A percentile compares a stretch with the other conserved stretches of the same genome.
Evolutionary conservation across 2,888 invertebrate species (phyloP).

Genomic region (Hypolimnas misippus): DNA sequence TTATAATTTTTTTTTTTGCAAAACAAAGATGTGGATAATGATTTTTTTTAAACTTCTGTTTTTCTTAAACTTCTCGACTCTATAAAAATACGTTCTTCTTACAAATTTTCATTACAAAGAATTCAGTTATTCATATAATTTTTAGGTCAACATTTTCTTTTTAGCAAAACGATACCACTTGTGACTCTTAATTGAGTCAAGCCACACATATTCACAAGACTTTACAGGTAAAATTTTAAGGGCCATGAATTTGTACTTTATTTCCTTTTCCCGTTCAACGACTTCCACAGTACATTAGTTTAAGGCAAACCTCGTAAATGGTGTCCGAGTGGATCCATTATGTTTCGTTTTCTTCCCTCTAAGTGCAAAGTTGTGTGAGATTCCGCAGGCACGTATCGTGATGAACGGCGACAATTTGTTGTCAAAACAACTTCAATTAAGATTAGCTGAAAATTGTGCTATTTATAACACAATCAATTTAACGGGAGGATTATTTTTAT

Average conservation of each 20-base stretch:
- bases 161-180: too few relatives aligned
- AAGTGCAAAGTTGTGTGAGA: conserved; percentile 45
- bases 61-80: too few relatives aligned
- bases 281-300: conserved; percentile 44
- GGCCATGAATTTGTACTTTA: conserved; percentile 20
- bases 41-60: too few relatives aligned
- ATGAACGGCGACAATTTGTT: conserved; percentile 35
- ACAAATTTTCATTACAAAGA: too few relatives aligned
- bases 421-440: conserved; percentile 20
- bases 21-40: too few relatives aligned
- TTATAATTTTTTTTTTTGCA: too few relatives aligned
- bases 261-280: conserved; percentile 18
- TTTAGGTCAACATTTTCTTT: too few relatives aligned
- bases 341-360: conserved; percentile 41
- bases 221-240: conserved; percentile 13
- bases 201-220: not conserved
- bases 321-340: conserved; percentile 46
- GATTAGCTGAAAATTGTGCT: too few relatives aligned
- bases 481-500: not conserved
- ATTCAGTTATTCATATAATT: too few relatives aligned
- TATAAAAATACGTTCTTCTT: too few relatives aligned
- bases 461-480: too few relatives aligned
- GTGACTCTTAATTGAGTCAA: not conserved
- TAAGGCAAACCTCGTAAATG: conserved; percentile 46
- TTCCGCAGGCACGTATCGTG: conserved; percentile 38